Conservation (phyloP, 2,113 vertebrate genomes). For the Puffinus mauretanicus region DNA sequence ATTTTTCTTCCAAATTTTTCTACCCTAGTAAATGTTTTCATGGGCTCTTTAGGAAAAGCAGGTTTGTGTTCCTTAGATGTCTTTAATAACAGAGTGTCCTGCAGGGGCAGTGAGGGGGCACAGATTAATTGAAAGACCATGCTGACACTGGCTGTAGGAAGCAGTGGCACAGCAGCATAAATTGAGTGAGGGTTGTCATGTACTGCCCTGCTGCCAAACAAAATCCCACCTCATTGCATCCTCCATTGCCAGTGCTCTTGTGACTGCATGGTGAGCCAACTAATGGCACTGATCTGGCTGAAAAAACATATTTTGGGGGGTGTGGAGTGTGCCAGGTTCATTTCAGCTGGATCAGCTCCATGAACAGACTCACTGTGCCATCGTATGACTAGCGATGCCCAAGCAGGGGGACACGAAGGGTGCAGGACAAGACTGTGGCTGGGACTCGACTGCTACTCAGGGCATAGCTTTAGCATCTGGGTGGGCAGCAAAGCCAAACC, state of each 20-base stretch:
- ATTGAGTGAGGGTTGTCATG: not conserved
- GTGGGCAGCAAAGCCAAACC: not conserved
- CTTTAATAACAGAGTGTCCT: not conserved
- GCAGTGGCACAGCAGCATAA: not conserved
- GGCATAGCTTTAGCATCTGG: not conserved
- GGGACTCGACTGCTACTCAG: not conserved
- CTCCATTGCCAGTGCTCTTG: not conserved
- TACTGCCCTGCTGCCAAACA: not conserved
- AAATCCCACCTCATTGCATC: not conserved
- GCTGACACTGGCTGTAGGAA: rapidly evolving
- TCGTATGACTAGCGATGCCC: not conserved
- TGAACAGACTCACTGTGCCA: rapidly evolving
- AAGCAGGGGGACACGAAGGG: rapidly evolving
- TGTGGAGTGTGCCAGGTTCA: not conserved
- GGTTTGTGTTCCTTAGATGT: not conserved
- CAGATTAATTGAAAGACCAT: not conserved
- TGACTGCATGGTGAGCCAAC: not conserved
- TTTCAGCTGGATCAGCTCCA: not conserved
- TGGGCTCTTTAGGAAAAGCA: not conserved
- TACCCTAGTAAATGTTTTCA: not conserved
- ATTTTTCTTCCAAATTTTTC: not conserved
- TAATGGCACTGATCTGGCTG: not conserved
- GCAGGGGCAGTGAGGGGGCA: not conserved
- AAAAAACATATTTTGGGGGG: rapidly evolving
- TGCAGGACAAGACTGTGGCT: not conserved